Percentiles rank a stretch among this genome's conserved stretches.
These are phyloP conservation scores for Phortica variegata DNA, from an alignment of 1,140 invertebrate species.

Conservation along the genomic window DNA sequence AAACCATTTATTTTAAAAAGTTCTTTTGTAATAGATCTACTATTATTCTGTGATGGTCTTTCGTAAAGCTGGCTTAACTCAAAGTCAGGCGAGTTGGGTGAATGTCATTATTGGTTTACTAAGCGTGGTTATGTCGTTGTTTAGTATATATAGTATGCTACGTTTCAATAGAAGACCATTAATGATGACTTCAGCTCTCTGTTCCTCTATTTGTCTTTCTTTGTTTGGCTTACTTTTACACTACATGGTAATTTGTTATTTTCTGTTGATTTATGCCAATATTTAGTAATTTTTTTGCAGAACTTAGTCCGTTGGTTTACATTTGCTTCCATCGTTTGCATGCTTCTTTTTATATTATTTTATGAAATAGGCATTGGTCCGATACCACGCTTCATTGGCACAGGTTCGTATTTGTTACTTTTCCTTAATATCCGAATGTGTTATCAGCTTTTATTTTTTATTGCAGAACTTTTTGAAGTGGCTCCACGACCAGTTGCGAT, in stretches of 20 bases:
- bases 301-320: slow-evolving; percentile 63
- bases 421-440: background rate
- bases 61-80: slow-evolving; percentile 60
- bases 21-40: slow-evolving; percentile 64
- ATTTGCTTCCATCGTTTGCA: slow-evolving; percentile 64
- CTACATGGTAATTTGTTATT: too few relatives aligned
- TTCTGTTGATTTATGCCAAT: slow-evolving; percentile 49
- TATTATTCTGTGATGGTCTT: slow-evolving; percentile 74
- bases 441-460: background rate
- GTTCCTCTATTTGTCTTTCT: slow-evolving; percentile 59
- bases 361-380: slow-evolving; percentile 83
- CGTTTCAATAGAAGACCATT: slow-evolving; percentile 61
- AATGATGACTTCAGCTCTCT: slow-evolving; percentile 60
- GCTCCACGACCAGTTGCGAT: slow-evolving; percentile 80
- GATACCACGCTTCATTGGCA: slow-evolving; percentile 80
- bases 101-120: slow-evolving; percentile 67
- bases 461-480: slow-evolving; percentile 81
- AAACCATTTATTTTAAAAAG: background rate
- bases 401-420: slow-evolving; percentile 25
- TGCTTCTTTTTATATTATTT: slow-evolving; percentile 74
- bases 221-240: slow-evolving; percentile 60
- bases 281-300: slow-evolving; percentile 50
- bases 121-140: slow-evolving; percentile 67
- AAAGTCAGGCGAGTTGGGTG: slow-evolving; percentile 61
- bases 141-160: slow-evolving; percentile 62